A percentile compares a stretch with the other conserved stretches of the same genome.
phyloP scores from a whole-genome alignment of 1,140 invertebrate species.

The Drosophila insularis region DNA sequence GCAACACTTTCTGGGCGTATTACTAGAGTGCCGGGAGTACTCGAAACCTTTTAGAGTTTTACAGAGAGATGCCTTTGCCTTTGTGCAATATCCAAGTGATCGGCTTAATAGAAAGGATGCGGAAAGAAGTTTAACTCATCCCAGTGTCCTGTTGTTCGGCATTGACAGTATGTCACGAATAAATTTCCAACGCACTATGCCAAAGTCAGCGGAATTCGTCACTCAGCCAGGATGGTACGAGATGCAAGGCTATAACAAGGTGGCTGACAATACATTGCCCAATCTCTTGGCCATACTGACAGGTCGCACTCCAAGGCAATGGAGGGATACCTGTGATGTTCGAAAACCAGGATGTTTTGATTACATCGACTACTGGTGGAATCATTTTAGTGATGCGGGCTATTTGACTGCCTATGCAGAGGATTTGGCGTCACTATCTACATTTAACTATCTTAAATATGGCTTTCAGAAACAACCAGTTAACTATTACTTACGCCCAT shows the following conservation, averaged over 20 bases:
- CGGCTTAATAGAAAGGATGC: slow-evolving; percentile 22
- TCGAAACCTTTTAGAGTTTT: slow-evolving; percentile 7
- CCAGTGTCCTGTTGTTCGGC: slow-evolving; percentile 39
- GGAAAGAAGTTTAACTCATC: slow-evolving; percentile 54
- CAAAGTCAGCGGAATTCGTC: slow-evolving; percentile 41
- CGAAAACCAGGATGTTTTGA: slow-evolving; percentile 82
- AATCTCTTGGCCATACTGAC: slow-evolving; percentile 90
- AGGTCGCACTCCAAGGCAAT: slow-evolving; percentile 84
- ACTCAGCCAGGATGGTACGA: slow-evolving; percentile 39
- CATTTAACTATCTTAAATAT: slow-evolving; percentile 90
- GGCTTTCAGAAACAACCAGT: slow-evolving; percentile 90
- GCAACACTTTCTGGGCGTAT: slow-evolving; percentile 10
- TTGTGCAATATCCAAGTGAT: slow-evolving; percentile 37
- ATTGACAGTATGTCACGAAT: slow-evolving; percentile 39
- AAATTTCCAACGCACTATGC: slow-evolving; percentile 50
- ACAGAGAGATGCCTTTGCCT: slow-evolving; percentile 49
- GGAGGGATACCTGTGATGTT: slow-evolving; percentile 83
- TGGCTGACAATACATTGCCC: slow-evolving; percentile 90
- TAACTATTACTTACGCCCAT: slow-evolving; percentile 91
- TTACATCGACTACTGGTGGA: slow-evolving; percentile 90
- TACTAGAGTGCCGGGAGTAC: slow-evolving; percentile 32
- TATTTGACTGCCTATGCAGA: slow-evolving; percentile 91
- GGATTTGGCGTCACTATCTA: slow-evolving; percentile 87
- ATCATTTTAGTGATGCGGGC: slow-evolving; percentile 87
- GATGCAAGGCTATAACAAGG: slow-evolving; percentile 71